These are phyloP conservation scores for Halcyon badia DNA, from an alignment of 2,797 vertebrate species.

Conservation along the genomic window DNA sequence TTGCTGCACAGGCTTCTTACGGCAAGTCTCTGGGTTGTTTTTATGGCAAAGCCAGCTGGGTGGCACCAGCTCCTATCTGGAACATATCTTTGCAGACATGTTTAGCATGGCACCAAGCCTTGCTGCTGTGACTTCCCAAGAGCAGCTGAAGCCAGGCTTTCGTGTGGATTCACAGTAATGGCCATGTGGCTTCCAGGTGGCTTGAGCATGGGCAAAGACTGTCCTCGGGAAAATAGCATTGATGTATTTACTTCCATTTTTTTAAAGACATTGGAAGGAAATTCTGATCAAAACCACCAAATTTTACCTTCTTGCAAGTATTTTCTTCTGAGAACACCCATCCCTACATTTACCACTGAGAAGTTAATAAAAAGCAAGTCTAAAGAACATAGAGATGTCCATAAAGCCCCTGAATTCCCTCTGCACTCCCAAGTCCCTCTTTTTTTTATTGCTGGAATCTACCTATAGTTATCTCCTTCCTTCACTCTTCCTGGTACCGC, in stretches of 20 bases:
- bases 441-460: neutral
- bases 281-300: too few relatives aligned
- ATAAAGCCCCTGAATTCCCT: too few relatives aligned
- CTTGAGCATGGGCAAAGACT: neutral
- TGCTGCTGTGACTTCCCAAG: neutral
- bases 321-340: too few relatives aligned
- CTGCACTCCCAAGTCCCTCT: neutral
- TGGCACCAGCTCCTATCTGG: neutral
- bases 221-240: neutral
- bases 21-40: fast-evolving
- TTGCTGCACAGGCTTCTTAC: neutral
- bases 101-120: neutral
- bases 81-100: neutral
- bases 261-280: too few relatives aligned
- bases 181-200: neutral
- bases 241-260: neutral
- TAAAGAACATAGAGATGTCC: too few relatives aligned
- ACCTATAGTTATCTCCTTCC: neutral
- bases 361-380: too few relatives aligned
- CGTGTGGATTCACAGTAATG: fast-evolving
- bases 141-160: neutral
- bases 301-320: too few relatives aligned
- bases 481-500: neutral
- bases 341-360: too few relatives aligned
- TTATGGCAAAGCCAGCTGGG: neutral